phyloP scores from a whole-genome alignment of 2,888 invertebrate genomes.

The Dinocampus coccinellae region DNA sequence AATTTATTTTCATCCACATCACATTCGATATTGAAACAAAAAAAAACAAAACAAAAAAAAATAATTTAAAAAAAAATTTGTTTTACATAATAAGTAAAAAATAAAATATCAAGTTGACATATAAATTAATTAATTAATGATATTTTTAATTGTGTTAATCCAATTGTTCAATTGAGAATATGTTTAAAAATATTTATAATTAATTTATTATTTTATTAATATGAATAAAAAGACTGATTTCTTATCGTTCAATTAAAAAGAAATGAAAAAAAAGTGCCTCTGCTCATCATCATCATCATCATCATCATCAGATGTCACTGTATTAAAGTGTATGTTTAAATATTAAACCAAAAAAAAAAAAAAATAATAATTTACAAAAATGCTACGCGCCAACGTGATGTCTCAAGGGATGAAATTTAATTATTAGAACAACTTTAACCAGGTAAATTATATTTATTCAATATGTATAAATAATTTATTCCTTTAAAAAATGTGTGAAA shows the following conservation, averaged over 20 bases:
- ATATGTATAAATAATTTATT: not conserved
- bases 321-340: not conserved
- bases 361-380: no score
- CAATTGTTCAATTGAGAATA: slow-evolving; percentile 5
- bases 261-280: no score
- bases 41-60: no score
- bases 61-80: no score
- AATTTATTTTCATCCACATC: no score
- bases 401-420: slow-evolving; percentile 26
- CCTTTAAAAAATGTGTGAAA: no score
- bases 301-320: no score
- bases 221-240: not conserved
- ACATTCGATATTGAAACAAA: no score
- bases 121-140: no score
- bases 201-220: slow-evolving; percentile 17
- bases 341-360: not conserved
- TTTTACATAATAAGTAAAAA: no score
- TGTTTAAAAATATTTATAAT: slow-evolving; percentile 4
- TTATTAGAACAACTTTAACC: slow-evolving; percentile 36
- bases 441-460: slow-evolving; percentile 35
- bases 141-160: no score
- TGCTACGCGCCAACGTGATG: slow-evolving; percentile 8
- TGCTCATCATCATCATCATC: not conserved
- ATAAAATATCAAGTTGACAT: no score
- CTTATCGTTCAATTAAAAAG: slow-evolving; percentile 42